Evolutionary conservation across 2,113 vertebrate genomes (phyloP), one percentile per base, ranked within the genome.

Genomic region (Bagarius yarrelli): DNA sequence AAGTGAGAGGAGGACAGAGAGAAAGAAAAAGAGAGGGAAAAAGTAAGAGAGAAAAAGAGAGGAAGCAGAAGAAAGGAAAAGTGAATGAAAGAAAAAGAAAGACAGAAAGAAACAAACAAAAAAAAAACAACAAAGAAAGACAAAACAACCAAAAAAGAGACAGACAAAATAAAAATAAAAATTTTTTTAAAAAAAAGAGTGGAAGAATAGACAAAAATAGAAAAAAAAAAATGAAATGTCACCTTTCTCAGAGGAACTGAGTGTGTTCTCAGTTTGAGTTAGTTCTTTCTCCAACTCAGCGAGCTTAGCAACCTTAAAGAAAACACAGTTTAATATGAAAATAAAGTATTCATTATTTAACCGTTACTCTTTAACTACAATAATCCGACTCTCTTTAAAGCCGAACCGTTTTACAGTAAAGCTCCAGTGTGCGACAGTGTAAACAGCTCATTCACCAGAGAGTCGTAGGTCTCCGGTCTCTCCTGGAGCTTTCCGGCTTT

Each of bases 401-500:
- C 8, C 50, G 25, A 71, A 71, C 14, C n/a, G 8, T 50, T 66
- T 34, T 6, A 3, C 2, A 0, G 5, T 15, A 16, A 19, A 25
- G 12, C 3, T 15, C 2, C 15, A 27, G 44, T 1, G 18, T 23
- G 60, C 21, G 23, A 21, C 27, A 50, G n/a, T 3, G 25, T 8
- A 27, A 40, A 36, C 9, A 23, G 19, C 19, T 11, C 59, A 16
- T 90, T 91, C 94, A 96, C 98, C 95, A 99, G 60, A 4, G 98
- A 96, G 34, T 96, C 95, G 0, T 94, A 97, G 4, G 98, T 99
- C 80, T 98, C 95, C 1, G 95, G 93, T 64, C 94, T 94, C 86
- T 99, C 95, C 56, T 95, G 93, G 55, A 98, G 94, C 91, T 98
- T 99, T 50, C 97, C 96, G 9, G 97, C 97, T 87, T 96, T 98